Base-by-base conservation (phyloP, 2,888 invertebrate genomes). In the Leptogaster cylindrica region DNA sequence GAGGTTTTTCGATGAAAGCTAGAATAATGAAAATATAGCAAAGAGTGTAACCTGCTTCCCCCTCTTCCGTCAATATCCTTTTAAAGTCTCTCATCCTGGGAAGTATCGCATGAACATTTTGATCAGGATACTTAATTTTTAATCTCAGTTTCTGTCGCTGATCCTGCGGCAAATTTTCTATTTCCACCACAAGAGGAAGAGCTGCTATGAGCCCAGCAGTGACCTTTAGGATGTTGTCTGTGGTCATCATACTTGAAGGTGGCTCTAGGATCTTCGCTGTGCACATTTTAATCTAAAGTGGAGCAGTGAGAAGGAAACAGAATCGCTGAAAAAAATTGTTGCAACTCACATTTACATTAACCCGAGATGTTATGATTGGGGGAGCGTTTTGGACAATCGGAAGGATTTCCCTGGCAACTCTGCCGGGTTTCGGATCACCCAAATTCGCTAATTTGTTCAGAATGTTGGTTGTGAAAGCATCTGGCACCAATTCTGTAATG, bases 111-210 rank as follows among this genome's bases (percentile, higher is more conserved):
- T 95, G 93, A 67, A 89, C 87, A 76, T 91, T 88, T 74, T 95
- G 92, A 83, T 97, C 97, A 0, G 97, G 96, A 83, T 97, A 97
- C 72, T 89, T 88, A 25, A 95, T 89, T 83, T 92, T 90, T 71
- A 96, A 87, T 70, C 95, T 85, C 74, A 97, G 83, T 68, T 89
- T 86, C 52, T 83, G 83, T 1, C 91, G 87, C 65, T 84, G 84
- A 0, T 90, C 86, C 75, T 90, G 87, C 33, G 88, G 85, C 66
- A 96, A 84, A 80, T 94, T 90, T 72, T 87, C 84, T 70, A 97
- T 85, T 77, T 93, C 93, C 0, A 94, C 95, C 75, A 95, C 92
- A 66, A 97, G 84, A 10, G 91, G 90, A 36, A 97, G 88, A 31
- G 92, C 92, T 69, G 95, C 87, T 55, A 96, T 88, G 2, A 97